phyloP scores from a whole-genome alignment of 2,113 vertebrate species.

The Platysteira castanea region DNA sequence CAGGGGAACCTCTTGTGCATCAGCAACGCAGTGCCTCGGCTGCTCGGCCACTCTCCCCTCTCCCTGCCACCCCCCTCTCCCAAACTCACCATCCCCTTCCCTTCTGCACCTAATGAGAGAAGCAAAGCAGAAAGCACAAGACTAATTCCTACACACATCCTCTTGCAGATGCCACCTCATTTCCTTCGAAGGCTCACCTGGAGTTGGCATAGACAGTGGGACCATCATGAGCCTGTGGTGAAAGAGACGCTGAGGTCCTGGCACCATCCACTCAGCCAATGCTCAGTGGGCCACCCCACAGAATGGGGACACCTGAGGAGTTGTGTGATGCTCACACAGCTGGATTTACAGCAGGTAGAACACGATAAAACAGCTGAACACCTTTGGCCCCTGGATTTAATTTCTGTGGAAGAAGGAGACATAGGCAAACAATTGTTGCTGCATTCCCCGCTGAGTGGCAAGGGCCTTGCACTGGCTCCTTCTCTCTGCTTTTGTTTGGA shows the following conservation, averaged over 20 bases:
- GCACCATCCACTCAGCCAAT: not conserved
- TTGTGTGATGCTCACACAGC: not conserved
- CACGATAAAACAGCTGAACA: not conserved
- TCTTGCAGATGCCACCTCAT: not conserved
- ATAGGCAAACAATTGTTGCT: not conserved
- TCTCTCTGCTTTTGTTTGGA: not conserved
- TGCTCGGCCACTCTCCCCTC: not conserved
- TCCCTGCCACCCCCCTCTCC: not conserved
- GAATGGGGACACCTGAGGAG: not conserved
- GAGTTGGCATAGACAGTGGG: not conserved
- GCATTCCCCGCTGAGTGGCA: not conserved
- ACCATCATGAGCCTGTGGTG: not conserved
- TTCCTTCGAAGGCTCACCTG: not conserved
- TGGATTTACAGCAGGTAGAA: not conserved
- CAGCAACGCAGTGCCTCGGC: fast-evolving
- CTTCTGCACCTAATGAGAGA: not conserved
- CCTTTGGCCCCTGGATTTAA: not conserved
- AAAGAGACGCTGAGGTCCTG: not conserved
- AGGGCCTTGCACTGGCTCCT: not conserved
- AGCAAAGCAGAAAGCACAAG: not conserved
- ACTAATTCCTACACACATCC: not conserved
- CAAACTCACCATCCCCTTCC: not conserved
- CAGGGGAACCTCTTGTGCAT: not conserved
- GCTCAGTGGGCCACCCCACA: not conserved
- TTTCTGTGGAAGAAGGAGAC: not conserved